These are phyloP conservation scores for Leptonema lineaticorne DNA, from an alignment of 1,140 invertebrate species.

Conservation along the genomic window DNA sequence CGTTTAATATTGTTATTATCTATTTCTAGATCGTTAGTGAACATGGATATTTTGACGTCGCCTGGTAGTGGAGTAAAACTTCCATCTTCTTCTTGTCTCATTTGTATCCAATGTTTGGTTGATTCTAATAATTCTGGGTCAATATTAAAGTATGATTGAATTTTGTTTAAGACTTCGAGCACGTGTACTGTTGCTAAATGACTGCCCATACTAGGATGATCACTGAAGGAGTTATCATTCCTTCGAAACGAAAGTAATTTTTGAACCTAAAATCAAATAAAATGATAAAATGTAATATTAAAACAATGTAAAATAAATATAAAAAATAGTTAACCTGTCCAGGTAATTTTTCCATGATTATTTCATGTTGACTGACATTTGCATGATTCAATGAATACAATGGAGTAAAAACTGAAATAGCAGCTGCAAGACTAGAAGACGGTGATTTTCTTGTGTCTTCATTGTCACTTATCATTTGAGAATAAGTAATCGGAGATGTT, in stretches of 20 bases:
- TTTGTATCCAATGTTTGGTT: conserved; percentile 62
- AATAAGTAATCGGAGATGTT: conserved; percentile 48
- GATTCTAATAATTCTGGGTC: conserved; percentile 60
- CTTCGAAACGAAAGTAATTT: conserved; percentile 60
- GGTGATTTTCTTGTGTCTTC: conserved; percentile 22
- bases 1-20: conserved; percentile 45
- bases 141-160: conserved; percentile 59
- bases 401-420: conserved; percentile 48
- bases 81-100: conserved; percentile 60
- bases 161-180: conserved; percentile 59
- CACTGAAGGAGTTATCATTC: conserved; percentile 63
- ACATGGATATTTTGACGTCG: conserved; percentile 58
- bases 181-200: conserved; percentile 59
- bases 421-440: conserved; percentile 44
- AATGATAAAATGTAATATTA: neutral
- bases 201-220: conserved; percentile 61
- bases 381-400: conserved; percentile 37
- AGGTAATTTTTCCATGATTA: conserved; percentile 54
- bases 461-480: conserved; percentile 49
- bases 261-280: conserved; percentile 56
- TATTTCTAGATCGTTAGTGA: conserved; percentile 48
- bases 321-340: conserved; percentile 49
- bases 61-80: conserved; percentile 58
- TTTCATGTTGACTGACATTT: conserved; percentile 43
- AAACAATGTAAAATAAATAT: neutral